Base-by-base conservation (phyloP, 1,140 invertebrate species). In the Anoplophora glabripennis region DNA sequence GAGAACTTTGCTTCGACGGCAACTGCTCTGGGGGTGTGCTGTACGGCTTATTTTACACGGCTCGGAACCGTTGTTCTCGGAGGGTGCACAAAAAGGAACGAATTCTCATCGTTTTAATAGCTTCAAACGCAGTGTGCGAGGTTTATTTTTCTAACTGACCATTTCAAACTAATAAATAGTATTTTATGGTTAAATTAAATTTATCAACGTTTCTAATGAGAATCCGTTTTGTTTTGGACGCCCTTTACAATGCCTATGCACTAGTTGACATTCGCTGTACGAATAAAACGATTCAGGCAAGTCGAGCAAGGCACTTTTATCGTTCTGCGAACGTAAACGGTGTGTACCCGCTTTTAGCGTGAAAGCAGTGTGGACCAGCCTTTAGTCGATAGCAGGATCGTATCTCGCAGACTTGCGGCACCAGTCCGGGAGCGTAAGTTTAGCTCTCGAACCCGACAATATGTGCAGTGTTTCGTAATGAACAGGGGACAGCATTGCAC, bases 391-490 rank as follows among this genome's bases (percentile, higher is more conserved):
- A 28, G 21, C 21, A 28, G 21, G 21, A 28, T 28, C 5, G 21
- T 28, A 28, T 28, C 21, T 28, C 21, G 21, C 21, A 28, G 21
- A 28, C 21, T 28, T 28, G 21, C 21, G 21, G 21, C 21, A 5
- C 21, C 21, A 28, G 21, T 28, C 21, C 21, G 21, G 5, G 21
- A 28, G 21, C 21, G n/a, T 28, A 28, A 28, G 21, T 28, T 28
- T 28, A 3, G 21, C 21, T 57, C 44, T 46, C 56, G 56, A 48
- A 57, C 56, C 46, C 59, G 33, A 61, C 46, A 61, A 61, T 51
- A 55, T 37, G 52, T 48, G 53, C 53, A 56, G 55, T 61, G 53
- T 61, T 61, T 61, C 42, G 52, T 60, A 28, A 53, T 53, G 52
- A 54, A 56, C 47, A 49, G 38, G 59, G 48, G 18, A 48, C 53